Base-by-base conservation (phyloP, 2,113 vertebrate species). In the Puffinus mauretanicus region DNA sequence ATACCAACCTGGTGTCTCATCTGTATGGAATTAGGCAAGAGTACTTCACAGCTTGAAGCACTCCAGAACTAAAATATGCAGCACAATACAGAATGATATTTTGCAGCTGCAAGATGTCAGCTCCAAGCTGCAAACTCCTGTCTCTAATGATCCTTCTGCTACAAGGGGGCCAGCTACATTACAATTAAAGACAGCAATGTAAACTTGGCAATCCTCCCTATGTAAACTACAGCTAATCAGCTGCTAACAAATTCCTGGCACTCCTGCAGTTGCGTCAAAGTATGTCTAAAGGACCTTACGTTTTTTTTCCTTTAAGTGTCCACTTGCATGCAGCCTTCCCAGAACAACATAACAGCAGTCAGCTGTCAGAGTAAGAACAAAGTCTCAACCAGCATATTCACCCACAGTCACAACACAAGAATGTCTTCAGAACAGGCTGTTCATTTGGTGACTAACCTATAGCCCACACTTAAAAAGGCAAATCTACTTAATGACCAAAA, bases 131-230 rank as follows among this genome's bases (percentile, higher is more conserved):
- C 57, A 86, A 88, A 94, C 78, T 89, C 77, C 85, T 27, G 32
- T 34, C 80, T 91, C 81, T 73, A 91, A 93, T 9, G 11, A 89
- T 52, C 84, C 77, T 97, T 58, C 86, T 91, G 90, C 89, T 93
- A 90, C 70, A 80, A 88, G 82, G 47, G 55, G 47, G 84, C 93
- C 91, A 95, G 90, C 91, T 87, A 88, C 78, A 61, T 72, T 88
- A 95, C 93, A 96, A 80, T 97, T 94, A 96, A 95, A 92, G 91
- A 86, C 93, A 96, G 93, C 89, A 97, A 97, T 97, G 94, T 97
- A 98, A 98, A 97, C 96, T 97, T 97, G 96, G 97, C 94, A 85
- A 42, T 30, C 27, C 65, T 96, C 84, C 86, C 75, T 73, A 58
- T 11, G 71, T 96, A 97, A 97, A 97, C 96, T 82, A 69, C 79